phyloP scores from a whole-genome alignment of 2,797 vertebrate species.

The Sciaenops ocellatus region DNA sequence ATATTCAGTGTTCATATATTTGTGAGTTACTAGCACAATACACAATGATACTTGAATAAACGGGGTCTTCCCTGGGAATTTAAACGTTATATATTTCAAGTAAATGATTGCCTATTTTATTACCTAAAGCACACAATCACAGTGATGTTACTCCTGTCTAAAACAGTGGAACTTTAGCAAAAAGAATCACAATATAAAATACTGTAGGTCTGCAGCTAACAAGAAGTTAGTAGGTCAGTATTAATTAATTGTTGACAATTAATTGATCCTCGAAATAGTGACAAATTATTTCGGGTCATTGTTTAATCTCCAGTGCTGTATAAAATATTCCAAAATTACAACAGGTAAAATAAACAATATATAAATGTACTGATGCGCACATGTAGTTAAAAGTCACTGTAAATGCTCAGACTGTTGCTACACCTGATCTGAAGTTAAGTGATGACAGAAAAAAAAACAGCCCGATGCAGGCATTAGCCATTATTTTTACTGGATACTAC shows the following conservation, averaged over 20 bases:
- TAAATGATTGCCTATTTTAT: not conserved
- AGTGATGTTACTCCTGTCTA: not conserved
- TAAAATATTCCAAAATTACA: not conserved
- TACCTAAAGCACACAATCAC: not conserved
- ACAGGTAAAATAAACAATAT: not conserved
- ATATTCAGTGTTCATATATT: not conserved
- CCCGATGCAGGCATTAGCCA: constrained; percentile 22
- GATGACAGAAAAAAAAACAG: constrained; percentile 21
- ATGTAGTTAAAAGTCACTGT: not conserved
- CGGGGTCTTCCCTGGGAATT: not conserved
- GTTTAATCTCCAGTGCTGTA: not conserved
- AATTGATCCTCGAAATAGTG: too few species aligned
- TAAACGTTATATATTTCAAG: not conserved
- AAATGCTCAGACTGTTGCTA: not conserved
- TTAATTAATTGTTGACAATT: too few species aligned
- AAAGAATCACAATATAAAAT: not conserved
- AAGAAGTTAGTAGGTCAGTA: too few species aligned
- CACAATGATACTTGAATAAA: constrained; percentile 25
- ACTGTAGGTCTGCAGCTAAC: not conserved
- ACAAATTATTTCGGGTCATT: too few species aligned
- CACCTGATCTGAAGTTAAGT: constrained; percentile 19
- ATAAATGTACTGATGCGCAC: not conserved
- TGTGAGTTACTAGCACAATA: not conserved
- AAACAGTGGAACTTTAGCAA: not conserved
- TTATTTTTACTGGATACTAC: constrained; percentile 42